Conservation (phyloP, 2,797 vertebrate genomes). For the Acridotheres tristis region DNA sequence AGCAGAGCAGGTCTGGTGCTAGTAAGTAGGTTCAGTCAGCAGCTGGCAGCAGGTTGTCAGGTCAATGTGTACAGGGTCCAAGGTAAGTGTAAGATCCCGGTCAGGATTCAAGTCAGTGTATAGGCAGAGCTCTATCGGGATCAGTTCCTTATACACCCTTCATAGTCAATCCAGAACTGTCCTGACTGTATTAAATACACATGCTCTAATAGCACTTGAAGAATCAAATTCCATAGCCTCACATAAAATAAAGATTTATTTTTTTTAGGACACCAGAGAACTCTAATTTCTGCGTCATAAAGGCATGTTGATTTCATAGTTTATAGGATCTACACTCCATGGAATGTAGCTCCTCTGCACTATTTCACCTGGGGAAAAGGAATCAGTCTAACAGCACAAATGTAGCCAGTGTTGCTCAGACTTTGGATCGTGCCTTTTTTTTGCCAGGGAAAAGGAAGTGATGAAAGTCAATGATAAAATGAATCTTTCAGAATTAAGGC, state of each 20-base stretch:
- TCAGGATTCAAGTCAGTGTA: not conserved
- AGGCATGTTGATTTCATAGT: not conserved
- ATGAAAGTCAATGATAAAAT: not conserved
- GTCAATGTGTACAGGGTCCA: not conserved
- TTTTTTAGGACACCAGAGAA: not conserved
- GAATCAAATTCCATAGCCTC: not conserved
- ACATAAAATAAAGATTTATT: not conserved
- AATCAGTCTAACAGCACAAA: not conserved
- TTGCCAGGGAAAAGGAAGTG: not conserved
- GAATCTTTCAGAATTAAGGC: not conserved
- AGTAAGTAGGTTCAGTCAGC: not conserved
- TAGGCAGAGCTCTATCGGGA: not conserved
- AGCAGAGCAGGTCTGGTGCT: not conserved
- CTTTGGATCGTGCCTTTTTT: not conserved
- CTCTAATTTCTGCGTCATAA: not conserved
- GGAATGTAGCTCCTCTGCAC: not conserved
- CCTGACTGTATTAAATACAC: not conserved
- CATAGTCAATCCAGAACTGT: not conserved
- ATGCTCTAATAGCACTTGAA: not conserved
- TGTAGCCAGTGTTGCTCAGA: not conserved
- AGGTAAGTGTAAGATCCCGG: not conserved
- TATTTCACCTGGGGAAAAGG: not conserved
- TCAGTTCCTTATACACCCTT: rapidly evolving
- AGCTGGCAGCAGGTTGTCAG: not conserved
- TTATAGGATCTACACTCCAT: not conserved